phyloP scores from a whole-genome alignment of 2,888 invertebrate species.

The Tetramorium bicarinatum region DNA sequence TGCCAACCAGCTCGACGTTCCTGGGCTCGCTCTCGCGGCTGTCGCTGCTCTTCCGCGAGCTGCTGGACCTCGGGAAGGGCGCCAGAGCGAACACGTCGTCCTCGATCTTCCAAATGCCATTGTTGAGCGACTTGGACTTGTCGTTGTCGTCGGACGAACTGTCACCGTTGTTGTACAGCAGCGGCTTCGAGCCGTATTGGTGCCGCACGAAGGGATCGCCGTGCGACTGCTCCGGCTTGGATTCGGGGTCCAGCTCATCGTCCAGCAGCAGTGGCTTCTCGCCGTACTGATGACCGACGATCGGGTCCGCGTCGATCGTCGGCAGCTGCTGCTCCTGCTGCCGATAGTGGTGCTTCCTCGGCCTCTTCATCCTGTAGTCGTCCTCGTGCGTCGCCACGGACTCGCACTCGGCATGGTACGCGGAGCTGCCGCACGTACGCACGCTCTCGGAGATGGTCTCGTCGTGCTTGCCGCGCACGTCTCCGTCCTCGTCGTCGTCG shows the following conservation, averaged over 20 bases:
- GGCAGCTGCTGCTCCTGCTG: constrained; percentile 77
- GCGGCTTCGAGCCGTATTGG: constrained; percentile 91
- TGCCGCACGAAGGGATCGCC: constrained; percentile 90
- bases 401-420: constrained; percentile 91
- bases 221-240: constrained; percentile 83
- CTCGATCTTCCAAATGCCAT: constrained; percentile 79
- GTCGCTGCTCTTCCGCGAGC: constrained; percentile 78
- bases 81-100: constrained; percentile 91
- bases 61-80: constrained; percentile 87
- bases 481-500: constrained; percentile 77
- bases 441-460: constrained; percentile 90
- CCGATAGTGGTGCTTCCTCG: constrained; percentile 84
- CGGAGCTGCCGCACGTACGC: constrained; percentile 90
- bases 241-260: constrained; percentile 91
- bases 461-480: constrained; percentile 84
- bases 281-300: constrained; percentile 92
- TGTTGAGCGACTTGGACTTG: constrained; percentile 62
- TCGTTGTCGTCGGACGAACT: constrained; percentile 79
- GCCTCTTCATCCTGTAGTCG: constrained; percentile 87
- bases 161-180: constrained; percentile 90
- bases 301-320: constrained; percentile 84
- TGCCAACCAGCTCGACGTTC: constrained; percentile 35
- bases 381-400: constrained; percentile 90
- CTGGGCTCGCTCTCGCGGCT: constrained; percentile 69
- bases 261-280: constrained; percentile 92